A percentile compares a stretch with the other conserved stretches of the same genome.
Evolutionary conservation across 2,113 vertebrate species (phyloP).

Genomic region (Cinclus cinclus): DNA sequence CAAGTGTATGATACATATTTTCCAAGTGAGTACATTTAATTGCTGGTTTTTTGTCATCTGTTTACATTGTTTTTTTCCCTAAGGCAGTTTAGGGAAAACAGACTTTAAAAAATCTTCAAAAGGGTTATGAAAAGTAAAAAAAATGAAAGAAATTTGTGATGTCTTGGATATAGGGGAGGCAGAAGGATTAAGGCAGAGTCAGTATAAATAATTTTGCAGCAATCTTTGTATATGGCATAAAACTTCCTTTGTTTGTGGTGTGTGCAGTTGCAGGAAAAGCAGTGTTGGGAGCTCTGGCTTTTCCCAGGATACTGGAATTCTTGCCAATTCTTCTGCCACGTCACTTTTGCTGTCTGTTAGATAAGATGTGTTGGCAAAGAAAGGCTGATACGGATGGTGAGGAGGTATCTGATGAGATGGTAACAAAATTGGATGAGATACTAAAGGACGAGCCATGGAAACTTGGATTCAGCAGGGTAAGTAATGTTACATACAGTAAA

Average conservation of each 20-base stretch:
- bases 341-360: conserved; percentile 62
- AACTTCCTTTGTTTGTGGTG: background rate
- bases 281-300: conserved; percentile 56
- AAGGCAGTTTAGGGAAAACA: background rate
- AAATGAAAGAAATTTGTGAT: background rate
- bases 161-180: background rate
- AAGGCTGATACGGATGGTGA: background rate
- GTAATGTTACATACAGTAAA: conserved; percentile 47
- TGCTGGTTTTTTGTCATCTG: background rate
- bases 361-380: background rate
- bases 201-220: background rate
- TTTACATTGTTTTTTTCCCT: background rate
- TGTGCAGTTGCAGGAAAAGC: conserved; percentile 58
- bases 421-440: conserved; percentile 58
- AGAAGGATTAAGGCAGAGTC: background rate
- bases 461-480: conserved; percentile 77
- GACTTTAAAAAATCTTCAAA: background rate
- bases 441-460: conserved; percentile 74
- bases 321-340: conserved; percentile 73
- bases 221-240: background rate
- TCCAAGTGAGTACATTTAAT: background rate
- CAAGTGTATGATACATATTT: background rate
- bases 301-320: conserved; percentile 72
- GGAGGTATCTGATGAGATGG: background rate
- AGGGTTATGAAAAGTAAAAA: background rate